phyloP scores from a whole-genome alignment of 2,113 vertebrate species.

The Daboia siamensis region DNA sequence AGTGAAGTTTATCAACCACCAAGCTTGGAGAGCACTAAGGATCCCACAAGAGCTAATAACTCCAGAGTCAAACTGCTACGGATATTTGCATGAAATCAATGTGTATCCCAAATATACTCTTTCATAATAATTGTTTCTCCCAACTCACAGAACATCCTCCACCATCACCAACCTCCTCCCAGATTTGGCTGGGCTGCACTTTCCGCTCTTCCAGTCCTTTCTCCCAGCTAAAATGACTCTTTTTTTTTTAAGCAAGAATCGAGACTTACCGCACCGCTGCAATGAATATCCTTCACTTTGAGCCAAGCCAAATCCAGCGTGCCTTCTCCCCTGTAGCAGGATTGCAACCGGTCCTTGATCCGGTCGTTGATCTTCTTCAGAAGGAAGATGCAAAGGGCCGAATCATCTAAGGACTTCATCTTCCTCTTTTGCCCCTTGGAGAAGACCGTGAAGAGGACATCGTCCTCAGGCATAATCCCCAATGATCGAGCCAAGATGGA shows the following conservation, averaged over 20 bases:
- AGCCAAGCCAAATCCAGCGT: conserved; percentile 97
- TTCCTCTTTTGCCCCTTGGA: conserved; percentile 97
- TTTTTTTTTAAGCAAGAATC: neutral
- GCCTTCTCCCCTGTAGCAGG: conserved; percentile 96
- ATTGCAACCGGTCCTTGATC: conserved; percentile 94
- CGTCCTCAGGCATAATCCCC: conserved; percentile 81
- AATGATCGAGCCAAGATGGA: conserved; percentile 85
- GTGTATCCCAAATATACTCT: neutral
- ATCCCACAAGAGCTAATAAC: neutral
- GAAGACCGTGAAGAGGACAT: conserved; percentile 92
- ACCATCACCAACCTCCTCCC: neutral
- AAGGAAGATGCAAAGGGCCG: conserved; percentile 92
- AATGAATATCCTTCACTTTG: conserved; percentile 96
- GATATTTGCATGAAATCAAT: neutral
- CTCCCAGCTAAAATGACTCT: neutral
- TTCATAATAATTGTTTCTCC: neutral
- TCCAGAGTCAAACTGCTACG: neutral
- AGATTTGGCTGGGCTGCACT: neutral
- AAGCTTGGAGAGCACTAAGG: neutral
- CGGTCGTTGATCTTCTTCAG: conserved; percentile 92
- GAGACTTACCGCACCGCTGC: conserved; percentile 94
- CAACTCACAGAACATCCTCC: neutral
- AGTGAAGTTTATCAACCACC: neutral
- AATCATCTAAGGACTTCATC: conserved; percentile 91
- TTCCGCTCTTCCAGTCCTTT: neutral